Evolutionary conservation across 2,113 vertebrate genomes (phyloP).

Genomic region (Macroglossus sobrinus): DNA sequence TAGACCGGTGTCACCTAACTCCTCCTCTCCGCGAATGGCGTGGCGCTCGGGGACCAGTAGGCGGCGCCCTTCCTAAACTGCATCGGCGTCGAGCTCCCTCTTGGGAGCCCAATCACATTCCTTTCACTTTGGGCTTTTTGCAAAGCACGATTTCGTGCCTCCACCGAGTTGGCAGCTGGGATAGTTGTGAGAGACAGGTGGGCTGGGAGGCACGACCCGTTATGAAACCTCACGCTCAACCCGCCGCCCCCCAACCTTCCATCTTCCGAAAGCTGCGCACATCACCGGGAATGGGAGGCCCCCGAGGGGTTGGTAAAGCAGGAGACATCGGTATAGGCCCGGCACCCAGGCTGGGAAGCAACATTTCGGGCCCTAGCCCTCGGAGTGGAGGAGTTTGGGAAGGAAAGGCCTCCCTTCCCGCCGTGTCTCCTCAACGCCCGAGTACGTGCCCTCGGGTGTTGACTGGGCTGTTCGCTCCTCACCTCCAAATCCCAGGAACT

Average conservation of each 20-base stretch:
- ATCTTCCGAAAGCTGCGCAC: neutral
- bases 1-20: neutral
- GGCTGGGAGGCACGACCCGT: neutral
- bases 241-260: neutral
- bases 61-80: constrained; percentile 66
- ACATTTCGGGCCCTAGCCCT: neutral
- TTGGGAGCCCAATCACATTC: neutral
- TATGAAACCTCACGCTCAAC: neutral
- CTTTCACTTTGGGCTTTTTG: constrained; percentile 51
- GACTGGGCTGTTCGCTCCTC: neutral
- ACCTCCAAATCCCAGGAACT: neutral
- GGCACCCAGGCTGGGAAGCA: neutral
- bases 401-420: neutral
- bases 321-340: neutral
- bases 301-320: neutral
- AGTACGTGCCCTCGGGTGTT: neutral
- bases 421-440: neutral
- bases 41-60: constrained; percentile 53
- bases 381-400: neutral
- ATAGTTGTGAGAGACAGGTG: neutral
- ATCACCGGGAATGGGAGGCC: neutral
- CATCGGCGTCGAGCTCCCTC: neutral
- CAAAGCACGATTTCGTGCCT: neutral
- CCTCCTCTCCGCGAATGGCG: neutral
- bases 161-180: neutral